Percentiles rank a stretch among this genome's conserved stretches.
Evolutionary conservation across 2,888 invertebrate species (phyloP).

Genomic region (Netelia inedita): DNA sequence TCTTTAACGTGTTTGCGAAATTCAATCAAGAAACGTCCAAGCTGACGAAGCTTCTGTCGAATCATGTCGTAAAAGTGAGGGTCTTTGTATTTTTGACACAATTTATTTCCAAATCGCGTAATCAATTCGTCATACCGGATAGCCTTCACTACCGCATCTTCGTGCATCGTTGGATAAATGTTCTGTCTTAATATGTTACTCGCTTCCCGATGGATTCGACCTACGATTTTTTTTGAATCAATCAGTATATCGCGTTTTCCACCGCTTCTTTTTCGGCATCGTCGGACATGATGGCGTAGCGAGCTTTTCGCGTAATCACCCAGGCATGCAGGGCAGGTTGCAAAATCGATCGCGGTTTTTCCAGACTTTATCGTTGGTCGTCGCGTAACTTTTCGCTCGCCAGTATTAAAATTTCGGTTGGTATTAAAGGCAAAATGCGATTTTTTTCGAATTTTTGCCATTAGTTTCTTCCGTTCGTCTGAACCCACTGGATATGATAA

Average conservation of each 20-base stretch:
- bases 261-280: slow-evolving; percentile 18
- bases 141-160: slow-evolving; percentile 37
- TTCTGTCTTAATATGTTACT: slow-evolving; percentile 29
- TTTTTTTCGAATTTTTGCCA: slow-evolving; percentile 43
- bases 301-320: slow-evolving; percentile 46
- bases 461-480: slow-evolving; percentile 38
- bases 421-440: slow-evolving; percentile 45
- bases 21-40: no score
- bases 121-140: slow-evolving; percentile 62
- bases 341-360: slow-evolving; percentile 50
- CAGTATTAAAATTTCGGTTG: slow-evolving; percentile 25
- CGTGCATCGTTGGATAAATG: slow-evolving; percentile 56
- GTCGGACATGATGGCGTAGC: slow-evolving; percentile 41
- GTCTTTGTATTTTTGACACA: slow-evolving; percentile 60
- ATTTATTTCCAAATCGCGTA: slow-evolving; percentile 60
- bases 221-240: slow-evolving; percentile 12
- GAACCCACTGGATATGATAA: slow-evolving; percentile 3
- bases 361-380: slow-evolving; percentile 25
- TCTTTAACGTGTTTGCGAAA: neutral
- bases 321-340: slow-evolving; percentile 38
- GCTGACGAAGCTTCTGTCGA: no score
- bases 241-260: slow-evolving; percentile 1
- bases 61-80: no score
- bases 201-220: slow-evolving; percentile 52
- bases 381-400: slow-evolving; percentile 35